Base-by-base conservation (phyloP, 2,888 invertebrate genomes). In the Tipula helvola region DNA sequence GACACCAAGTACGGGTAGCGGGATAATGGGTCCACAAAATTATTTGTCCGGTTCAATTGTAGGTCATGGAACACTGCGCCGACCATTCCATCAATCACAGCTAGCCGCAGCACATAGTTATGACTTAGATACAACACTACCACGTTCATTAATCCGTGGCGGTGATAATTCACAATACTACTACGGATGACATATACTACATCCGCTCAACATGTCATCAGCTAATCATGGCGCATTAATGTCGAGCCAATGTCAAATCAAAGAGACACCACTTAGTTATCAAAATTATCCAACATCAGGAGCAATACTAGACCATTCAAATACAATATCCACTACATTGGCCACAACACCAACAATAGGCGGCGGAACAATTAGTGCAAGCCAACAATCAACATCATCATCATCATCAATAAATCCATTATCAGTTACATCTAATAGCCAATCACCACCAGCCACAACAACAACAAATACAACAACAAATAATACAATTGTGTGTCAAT, bases 131-230 rank as follows among this genome's bases (percentile, higher is more conserved):
- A 89, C 90, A 88, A 90, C 91, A 4, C 89, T 91, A 88, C 91
- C 91, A 18, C 88, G 91, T 7, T 88, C 87, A 36, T 36, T 89
- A 36, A 88, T 87, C 86, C 88, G 88, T 85, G 88, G 88, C 36
- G 88, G 88, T 57, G 88, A 88, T 57, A 88, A 88, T 87, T 87
- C 88, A 47, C 90, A 91, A 88, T 91, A 90, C 86, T 91, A 90
- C 88, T 91, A 91, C 87, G 91, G 91, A 90, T 91, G 91, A 91
- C 91, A 91, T 88, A 90, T 91, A 88, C 89, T 91, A 88, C 90
- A 87, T 2, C 86, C 87, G 57, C 87, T 85, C 85, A 39, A 28
- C 71, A 71, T 71, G 71, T 71, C 71, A 8, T 28, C 71, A 3
- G 71, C 71, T 2, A 71, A 71, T 71, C 10, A 10, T 2, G 71